These are phyloP conservation scores for Tupaia tana DNA, from an alignment of 2,113 vertebrate genomes.

Conservation along the genomic window DNA sequence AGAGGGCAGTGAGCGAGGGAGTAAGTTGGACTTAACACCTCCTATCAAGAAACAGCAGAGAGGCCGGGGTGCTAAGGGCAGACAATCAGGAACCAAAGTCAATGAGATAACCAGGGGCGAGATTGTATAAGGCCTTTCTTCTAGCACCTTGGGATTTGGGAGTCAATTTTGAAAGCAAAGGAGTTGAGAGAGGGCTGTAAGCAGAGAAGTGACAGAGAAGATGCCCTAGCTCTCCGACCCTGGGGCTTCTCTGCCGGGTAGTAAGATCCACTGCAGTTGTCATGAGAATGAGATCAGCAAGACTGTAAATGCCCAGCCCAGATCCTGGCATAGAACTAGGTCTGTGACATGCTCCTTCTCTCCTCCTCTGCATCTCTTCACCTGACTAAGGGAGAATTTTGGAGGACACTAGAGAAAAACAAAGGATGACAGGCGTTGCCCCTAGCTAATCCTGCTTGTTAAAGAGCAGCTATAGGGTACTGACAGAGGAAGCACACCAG, in stretches of 20 bases:
- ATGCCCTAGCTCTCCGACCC: neutral
- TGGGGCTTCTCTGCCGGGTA: fast-evolving
- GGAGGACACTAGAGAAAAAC: fast-evolving
- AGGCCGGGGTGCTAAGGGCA: neutral
- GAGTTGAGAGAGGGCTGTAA: neutral
- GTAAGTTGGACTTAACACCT: fast-evolving
- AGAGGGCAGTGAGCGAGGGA: too few species aligned
- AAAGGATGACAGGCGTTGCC: fast-evolving
- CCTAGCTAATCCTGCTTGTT: too few species aligned
- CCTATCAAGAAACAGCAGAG: neutral
- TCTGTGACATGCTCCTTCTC: neutral
- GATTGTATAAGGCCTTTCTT: neutral
- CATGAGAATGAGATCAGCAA: neutral
- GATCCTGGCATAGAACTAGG: neutral
- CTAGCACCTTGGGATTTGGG: fast-evolving
- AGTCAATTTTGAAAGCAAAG: neutral
- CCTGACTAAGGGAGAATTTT: neutral
- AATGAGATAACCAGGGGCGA: neutral
- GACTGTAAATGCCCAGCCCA: neutral
- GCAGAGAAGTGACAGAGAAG: neutral
- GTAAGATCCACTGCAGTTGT: neutral
- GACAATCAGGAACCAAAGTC: neutral
- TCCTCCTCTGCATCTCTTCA: neutral
- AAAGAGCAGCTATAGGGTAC: neutral
- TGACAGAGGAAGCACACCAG: neutral